These are phyloP conservation scores for Chlorocebus sabaeus DNA, from an alignment of 2,113 vertebrate genomes.

Conservation along the genomic window DNA sequence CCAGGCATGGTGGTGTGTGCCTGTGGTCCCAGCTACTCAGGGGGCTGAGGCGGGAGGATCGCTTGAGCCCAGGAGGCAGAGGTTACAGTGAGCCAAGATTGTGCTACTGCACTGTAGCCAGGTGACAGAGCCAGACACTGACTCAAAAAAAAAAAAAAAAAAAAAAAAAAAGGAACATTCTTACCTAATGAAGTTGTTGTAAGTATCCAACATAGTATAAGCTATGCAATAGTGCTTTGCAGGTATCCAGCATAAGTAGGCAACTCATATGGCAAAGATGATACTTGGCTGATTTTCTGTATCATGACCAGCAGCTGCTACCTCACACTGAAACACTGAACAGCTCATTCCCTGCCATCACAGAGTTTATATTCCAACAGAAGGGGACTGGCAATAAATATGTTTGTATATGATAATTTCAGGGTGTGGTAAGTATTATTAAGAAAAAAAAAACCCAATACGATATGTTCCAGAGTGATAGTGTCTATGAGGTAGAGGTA, in stretches of 20 bases:
- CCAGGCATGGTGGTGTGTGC: too few relatives aligned
- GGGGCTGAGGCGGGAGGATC: too few relatives aligned
- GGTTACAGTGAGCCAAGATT: too few relatives aligned
- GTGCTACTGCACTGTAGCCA: too few relatives aligned
- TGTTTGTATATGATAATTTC: neutral
- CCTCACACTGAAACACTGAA: neutral
- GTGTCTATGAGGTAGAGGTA: neutral
- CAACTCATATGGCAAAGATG: neutral
- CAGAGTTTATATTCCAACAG: neutral
- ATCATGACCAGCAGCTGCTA: neutral
- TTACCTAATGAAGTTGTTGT: neutral
- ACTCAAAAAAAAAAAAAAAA: too few relatives aligned
- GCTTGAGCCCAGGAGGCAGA: too few relatives aligned
- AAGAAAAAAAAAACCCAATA: neutral
- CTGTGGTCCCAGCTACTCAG: too few relatives aligned
- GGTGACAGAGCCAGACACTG: too few relatives aligned
- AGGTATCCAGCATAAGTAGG: neutral
- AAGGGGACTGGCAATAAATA: neutral
- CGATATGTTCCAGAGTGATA: neutral
- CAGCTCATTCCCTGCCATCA: neutral
- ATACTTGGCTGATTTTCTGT: neutral
- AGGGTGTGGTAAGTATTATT: neutral
- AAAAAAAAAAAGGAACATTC: neutral
- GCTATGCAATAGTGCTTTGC: neutral
- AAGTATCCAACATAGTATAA: neutral